These are phyloP conservation scores for Physeter macrocephalus DNA, from an alignment of 2,113 vertebrate species.

Conservation along the genomic window DNA sequence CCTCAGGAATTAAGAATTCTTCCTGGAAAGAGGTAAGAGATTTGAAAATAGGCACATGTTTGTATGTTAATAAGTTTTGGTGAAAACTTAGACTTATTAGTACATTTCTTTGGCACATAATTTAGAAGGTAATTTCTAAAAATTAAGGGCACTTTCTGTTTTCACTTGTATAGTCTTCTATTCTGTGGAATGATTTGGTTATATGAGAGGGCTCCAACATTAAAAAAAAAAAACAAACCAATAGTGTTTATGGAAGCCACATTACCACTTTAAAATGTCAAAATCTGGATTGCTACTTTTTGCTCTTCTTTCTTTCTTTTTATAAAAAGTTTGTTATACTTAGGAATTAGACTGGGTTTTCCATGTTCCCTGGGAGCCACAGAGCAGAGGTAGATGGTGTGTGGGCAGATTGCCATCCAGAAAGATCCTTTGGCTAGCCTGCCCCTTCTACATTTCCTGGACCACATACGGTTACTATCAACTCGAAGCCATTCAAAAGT, in stretches of 20 bases:
- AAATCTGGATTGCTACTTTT: not conserved
- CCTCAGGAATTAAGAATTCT: slow-evolving; percentile 8
- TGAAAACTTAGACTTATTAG: not conserved
- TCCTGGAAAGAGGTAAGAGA: slow-evolving; percentile 54
- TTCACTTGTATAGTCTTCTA: not conserved
- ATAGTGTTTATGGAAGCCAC: not conserved
- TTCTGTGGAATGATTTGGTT: not conserved
- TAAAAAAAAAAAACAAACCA: not conserved
- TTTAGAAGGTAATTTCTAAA: not conserved
- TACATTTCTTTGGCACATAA: not conserved
- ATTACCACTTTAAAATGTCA: not conserved
- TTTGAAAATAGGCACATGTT: not conserved
- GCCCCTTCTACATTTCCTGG: not conserved
- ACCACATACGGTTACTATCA: slow-evolving; percentile 25
- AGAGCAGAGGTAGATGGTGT: not conserved
- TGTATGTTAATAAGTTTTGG: not conserved
- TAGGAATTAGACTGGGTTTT: not conserved
- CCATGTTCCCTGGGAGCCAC: not conserved
- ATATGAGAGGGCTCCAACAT: not conserved
- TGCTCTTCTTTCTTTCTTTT: not conserved
- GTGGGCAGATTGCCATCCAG: not conserved
- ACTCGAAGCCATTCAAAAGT: not conserved
- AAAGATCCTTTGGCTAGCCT: not conserved
- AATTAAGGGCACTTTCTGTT: not conserved
- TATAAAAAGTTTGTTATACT: not conserved